A percentile compares a stretch with the other conserved stretches of the same genome.
Conservation (phyloP, 2,113 vertebrate genomes). For the Chaetura pelagica region DNA sequence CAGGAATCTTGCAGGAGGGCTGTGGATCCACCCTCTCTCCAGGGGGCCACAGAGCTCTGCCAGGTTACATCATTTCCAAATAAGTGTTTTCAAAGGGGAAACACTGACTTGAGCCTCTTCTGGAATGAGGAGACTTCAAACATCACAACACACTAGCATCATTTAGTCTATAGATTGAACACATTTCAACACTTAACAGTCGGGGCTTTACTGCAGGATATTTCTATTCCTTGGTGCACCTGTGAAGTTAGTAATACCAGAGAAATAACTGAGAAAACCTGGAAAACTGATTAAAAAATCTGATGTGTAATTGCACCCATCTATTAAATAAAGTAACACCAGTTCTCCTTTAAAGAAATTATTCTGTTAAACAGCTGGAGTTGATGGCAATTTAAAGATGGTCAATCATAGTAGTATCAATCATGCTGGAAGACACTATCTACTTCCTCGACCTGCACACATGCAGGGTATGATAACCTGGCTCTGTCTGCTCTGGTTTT, state of each 20-base stretch:
- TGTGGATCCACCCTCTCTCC: background rate
- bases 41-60: background rate
- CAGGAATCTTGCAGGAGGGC: background rate
- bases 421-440: background rate
- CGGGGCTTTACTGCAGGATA: background rate
- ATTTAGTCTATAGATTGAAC: background rate
- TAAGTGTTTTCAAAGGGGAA: background rate
- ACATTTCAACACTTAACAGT: background rate
- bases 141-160: background rate
- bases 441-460: background rate
- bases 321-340: background rate
- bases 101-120: background rate
- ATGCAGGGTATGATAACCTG: background rate
- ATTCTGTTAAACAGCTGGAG: background rate
- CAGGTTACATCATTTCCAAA: background rate
- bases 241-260: background rate
- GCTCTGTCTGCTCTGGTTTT: background rate
- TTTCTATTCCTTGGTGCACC: background rate
- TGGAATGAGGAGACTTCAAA: background rate
- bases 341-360: background rate
- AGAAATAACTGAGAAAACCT: background rate
- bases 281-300: too few relatives aligned
- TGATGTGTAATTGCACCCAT: rapidly evolving
- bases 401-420: background rate
- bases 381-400: too few relatives aligned